These are phyloP conservation scores for Microcebus ravelobensis DNA, from an alignment of 2,113 vertebrate genomes.

Conservation along the genomic window DNA sequence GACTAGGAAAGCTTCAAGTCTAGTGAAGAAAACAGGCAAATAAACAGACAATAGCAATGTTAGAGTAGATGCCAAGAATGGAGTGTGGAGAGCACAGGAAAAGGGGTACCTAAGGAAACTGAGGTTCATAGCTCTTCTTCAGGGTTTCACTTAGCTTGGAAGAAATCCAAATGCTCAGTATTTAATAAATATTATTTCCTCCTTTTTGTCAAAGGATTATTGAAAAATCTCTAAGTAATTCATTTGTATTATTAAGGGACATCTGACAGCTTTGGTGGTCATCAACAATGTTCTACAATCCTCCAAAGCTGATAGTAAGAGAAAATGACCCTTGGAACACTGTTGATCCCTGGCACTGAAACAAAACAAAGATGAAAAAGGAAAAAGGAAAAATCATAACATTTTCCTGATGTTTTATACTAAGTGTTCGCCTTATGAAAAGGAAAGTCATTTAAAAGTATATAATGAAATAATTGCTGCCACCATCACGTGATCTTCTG, in stretches of 20 bases:
- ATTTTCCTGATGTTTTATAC: conserved; percentile 36
- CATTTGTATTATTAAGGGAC: conserved; percentile 35
- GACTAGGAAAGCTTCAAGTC: neutral
- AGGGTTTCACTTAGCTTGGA: neutral
- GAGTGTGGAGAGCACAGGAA: neutral
- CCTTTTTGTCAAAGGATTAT: conserved; percentile 11
- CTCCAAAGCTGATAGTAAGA: conserved; percentile 2
- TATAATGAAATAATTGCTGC: neutral
- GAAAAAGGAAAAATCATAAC: neutral
- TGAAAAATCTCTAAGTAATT: neutral
- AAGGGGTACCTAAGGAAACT: neutral
- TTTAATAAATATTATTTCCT: conserved; percentile 8
- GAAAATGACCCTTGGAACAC: neutral
- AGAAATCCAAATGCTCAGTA: neutral
- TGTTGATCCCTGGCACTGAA: neutral
- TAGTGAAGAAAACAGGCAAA: neutral
- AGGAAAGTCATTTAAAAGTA: conserved; percentile 13
- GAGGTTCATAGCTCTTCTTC: neutral
- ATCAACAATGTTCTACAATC: neutral
- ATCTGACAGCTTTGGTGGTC: neutral
- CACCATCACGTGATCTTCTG: neutral
- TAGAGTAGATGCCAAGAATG: neutral
- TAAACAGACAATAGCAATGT: neutral
- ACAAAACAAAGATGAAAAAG: neutral
- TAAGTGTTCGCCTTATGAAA: conserved; percentile 22